Percentiles rank a stretch among this genome's conserved stretches.
Evolutionary conservation across 2,797 vertebrate species (phyloP).

Genomic region (Cygnus olor): DNA sequence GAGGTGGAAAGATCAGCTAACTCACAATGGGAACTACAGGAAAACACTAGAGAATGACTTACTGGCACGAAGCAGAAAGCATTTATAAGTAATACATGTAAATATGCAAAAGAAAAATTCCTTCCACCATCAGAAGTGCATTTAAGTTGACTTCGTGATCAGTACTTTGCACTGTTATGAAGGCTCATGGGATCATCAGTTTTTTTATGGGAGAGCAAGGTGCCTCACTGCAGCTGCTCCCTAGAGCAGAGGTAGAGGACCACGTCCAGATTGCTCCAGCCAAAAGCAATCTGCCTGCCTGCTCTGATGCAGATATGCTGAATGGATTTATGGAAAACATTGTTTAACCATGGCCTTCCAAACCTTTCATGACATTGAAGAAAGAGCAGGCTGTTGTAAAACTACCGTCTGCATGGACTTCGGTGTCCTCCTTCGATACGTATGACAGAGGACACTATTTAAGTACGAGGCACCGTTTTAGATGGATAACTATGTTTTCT

Average conservation of each 20-base stretch:
- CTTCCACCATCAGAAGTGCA: not conserved
- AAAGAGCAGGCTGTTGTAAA: not conserved
- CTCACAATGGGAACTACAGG: not conserved
- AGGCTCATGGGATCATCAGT: not conserved
- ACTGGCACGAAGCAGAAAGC: rapidly evolving
- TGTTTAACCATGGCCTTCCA: not conserved
- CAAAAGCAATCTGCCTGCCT: not conserved
- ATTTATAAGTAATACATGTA: not conserved
- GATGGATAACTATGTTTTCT: not conserved
- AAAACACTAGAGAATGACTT: not conserved
- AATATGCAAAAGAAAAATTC: not conserved
- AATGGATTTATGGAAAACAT: not conserved
- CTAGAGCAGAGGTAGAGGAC: not conserved
- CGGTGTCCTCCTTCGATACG: not conserved
- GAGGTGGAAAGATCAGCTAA: not conserved
- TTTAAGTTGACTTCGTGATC: not conserved
- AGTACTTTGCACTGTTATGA: not conserved
- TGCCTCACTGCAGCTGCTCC: not conserved
- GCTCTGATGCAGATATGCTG: not conserved
- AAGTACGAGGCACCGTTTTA: not conserved
- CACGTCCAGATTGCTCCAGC: not conserved
- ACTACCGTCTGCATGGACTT: not conserved
- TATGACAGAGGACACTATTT: not conserved
- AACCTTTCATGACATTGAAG: not conserved
- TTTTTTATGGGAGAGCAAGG: not conserved